These are phyloP conservation scores for Sciurus niger DNA, from an alignment of 2,113 vertebrate species.

Conservation along the genomic window DNA sequence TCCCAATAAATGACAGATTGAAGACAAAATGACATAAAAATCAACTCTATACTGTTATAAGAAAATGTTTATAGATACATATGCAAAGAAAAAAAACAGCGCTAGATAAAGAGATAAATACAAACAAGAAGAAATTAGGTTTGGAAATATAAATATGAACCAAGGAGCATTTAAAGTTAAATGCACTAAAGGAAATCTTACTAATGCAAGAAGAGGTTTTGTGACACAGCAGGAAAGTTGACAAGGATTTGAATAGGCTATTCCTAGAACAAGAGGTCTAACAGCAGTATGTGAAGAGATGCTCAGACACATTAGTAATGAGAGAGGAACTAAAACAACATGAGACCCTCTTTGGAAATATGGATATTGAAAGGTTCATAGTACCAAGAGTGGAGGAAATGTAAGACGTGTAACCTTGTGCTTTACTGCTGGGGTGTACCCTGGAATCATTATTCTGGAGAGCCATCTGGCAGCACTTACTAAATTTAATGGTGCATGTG, in stretches of 20 bases:
- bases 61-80: background rate
- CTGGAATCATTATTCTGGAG: background rate
- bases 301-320: background rate
- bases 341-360: background rate
- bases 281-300: background rate
- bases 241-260: background rate
- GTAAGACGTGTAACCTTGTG: no score
- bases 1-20: background rate
- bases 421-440: background rate
- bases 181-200: background rate
- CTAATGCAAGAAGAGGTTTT: background rate
- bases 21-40: background rate
- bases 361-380: background rate
- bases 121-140: background rate
- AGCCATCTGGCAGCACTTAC: background rate
- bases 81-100: background rate
- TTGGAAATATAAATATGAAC: background rate
- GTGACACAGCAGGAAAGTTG: background rate
- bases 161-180: background rate
- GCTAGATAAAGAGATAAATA: background rate
- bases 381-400: accelerated
- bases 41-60: background rate
- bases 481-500: background rate
- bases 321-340: background rate
- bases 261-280: background rate